Evolutionary conservation across 2,113 vertebrate species (phyloP).

Genomic region (Ahaetulla prasina): DNA sequence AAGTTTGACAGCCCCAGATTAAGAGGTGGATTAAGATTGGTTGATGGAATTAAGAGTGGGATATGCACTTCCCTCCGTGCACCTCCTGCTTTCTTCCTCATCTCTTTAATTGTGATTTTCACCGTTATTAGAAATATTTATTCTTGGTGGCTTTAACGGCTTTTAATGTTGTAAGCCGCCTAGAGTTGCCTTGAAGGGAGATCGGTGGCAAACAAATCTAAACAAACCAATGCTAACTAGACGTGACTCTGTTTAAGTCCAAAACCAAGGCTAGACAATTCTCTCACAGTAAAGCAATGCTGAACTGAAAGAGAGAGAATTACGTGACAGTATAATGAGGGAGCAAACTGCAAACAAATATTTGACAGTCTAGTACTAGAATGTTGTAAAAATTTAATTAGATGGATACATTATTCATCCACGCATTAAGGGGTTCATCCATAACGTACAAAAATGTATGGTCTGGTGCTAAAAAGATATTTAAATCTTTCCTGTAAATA

Average conservation of each 20-base stretch:
- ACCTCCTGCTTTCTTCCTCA: too few relatives aligned
- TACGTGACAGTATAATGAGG: slow-evolving; percentile 71
- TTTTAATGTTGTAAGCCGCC: background rate
- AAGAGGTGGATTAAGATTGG: too few relatives aligned
- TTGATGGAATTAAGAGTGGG: background rate
- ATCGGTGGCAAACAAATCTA: background rate
- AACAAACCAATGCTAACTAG: background rate
- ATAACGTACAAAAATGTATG: slow-evolving; percentile 67
- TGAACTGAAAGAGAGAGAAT: slow-evolving; percentile 56
- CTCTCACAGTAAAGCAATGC: slow-evolving; percentile 43
- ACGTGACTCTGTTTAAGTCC: background rate
- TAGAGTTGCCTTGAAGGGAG: background rate
- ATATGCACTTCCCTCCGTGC: background rate
- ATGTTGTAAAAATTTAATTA: slow-evolving; percentile 83
- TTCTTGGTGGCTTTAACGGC: background rate
- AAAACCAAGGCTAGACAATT: background rate
- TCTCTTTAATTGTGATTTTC: too few relatives aligned
- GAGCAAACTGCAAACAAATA: slow-evolving; percentile 72
- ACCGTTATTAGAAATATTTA: background rate
- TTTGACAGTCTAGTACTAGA: slow-evolving; percentile 74
- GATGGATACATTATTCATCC: slow-evolving; percentile 76
- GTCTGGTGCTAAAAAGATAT: slow-evolving; percentile 64
- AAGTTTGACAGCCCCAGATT: too few relatives aligned
- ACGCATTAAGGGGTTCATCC: slow-evolving; percentile 67
- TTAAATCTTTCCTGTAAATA: slow-evolving; percentile 76